Base-by-base conservation (phyloP, 2,797 vertebrate species). In the Todus mexicanus region DNA sequence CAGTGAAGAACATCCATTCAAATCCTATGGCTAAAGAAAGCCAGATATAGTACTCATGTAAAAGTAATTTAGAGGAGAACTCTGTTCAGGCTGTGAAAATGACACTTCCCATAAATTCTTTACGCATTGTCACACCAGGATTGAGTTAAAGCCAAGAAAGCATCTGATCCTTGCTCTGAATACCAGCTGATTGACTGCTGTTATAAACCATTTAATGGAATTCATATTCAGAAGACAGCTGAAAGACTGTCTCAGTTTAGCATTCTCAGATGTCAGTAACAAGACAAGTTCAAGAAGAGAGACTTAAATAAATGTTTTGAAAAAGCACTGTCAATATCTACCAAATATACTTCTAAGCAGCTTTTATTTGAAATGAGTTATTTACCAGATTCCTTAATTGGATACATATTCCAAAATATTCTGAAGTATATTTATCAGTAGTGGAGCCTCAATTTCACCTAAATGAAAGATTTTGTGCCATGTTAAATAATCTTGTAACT, bases 121-220 rank as follows among this genome's bases (percentile, higher is more conserved):
- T 65, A 87, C 0, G 1, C 54, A 42, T 33, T 85, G 53, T 57
- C 51, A 76, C 33, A 74, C 26, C 57, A 83, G 61, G 61, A 84
- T 4, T 83, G 45, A 92, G n/a, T 65, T 70, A 82, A 95, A 92
- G 81, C 45, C 90, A 93, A 92, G 79, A 19, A 80, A 50, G n/a
- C 60, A 83, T 75, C 53, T 82, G 50, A 82, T 51, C 93, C 53
- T 83, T 94, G 78, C 75, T 85, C 47, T 85, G 80, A 94, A 82
- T 60, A 64, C 37, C 45, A 53, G 48, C 31, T 94, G 91, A 93
- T 40, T 95, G 81, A 95, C 72, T 83, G 82, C 38, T 85, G 65
- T 51, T 95, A 86, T 83, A 89, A 92, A 87, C 35, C 42, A 65
- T 83, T 87, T 89, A 93, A 93, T 91, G 25, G 72, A 40, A 70